Percentiles rank a stretch among this genome's conserved stretches.
These are phyloP conservation scores for Drosophila nigricruria DNA, from an alignment of 2,888 invertebrate genomes.

Conservation along the genomic window DNA sequence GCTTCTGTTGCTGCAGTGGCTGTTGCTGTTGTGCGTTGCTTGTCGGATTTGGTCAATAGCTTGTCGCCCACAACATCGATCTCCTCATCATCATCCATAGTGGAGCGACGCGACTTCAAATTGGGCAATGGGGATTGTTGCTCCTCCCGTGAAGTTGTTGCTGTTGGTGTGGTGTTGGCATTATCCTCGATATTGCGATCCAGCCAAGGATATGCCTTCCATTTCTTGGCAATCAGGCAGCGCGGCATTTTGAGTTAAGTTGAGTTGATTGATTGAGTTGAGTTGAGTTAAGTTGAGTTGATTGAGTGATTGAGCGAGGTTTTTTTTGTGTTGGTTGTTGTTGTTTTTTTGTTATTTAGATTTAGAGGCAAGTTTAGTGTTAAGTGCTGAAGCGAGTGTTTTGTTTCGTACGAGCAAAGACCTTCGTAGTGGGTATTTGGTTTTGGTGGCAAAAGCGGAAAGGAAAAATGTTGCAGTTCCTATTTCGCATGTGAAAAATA, in stretches of 20 bases:
- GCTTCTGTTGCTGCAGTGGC: conserved; percentile 58
- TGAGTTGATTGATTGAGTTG: conserved; percentile 24
- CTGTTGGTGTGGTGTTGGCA: conserved; percentile 50
- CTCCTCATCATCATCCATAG: conserved; percentile 90
- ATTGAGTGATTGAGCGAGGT: conserved; percentile 35
- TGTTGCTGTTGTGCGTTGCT: conserved; percentile 65
- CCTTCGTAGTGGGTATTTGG: conserved; percentile 60
- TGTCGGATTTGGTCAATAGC: conserved; percentile 86
- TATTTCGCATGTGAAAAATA: conserved; percentile 70
- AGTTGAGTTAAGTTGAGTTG: conserved; percentile 27
- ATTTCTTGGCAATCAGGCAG: conserved; percentile 98
- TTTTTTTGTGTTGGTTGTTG: conserved; percentile 13
- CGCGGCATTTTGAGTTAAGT: conserved; percentile 91
- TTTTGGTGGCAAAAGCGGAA: conserved; percentile 76
- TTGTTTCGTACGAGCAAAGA: conserved; percentile 78
- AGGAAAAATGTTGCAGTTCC: conserved; percentile 74
- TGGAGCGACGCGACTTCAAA: conserved; percentile 86
- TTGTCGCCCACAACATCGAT: conserved; percentile 94
- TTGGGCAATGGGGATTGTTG: conserved; percentile 50
- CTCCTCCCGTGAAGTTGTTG: conserved; percentile 60
- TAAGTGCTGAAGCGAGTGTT: conserved; percentile 72
- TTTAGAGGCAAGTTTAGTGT: conserved; percentile 65
- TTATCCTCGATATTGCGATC: conserved; percentile 86
- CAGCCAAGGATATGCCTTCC: conserved; percentile 94
- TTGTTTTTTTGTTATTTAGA: not conserved